Evolutionary conservation across 2,888 invertebrate species (phyloP), one percentile per base, ranked within the genome.

Genomic region (Lasioglossum vierecki): DNA sequence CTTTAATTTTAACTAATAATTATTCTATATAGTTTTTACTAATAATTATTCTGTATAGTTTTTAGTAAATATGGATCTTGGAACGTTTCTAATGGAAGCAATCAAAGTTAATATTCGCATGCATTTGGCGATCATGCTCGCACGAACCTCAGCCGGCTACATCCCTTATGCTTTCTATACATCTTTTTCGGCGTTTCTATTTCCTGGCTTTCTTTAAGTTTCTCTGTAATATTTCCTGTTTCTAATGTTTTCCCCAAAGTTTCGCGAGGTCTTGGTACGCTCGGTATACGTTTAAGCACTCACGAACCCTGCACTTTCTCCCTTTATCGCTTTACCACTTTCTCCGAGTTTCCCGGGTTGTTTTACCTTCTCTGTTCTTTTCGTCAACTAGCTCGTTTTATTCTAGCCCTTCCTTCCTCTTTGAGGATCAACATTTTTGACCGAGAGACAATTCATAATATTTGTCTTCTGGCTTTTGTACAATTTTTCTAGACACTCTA

Each of bases 161-260:
- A 35, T 1, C 13, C 63, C 8, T 35, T 15, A 13, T 30, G 18
- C 63, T 30, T 63, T 35, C 63, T 8, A 18, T 6, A 35, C 63
- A 63, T 63, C 63, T 63, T 63, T 63, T 63, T 18, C 63, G 8
- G 63, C 30, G 18, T 63, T 63, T 18, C 63, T 63, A 63, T 63
- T 63, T 35, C 30, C 63, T 1, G 63, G 3, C 63, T 63, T 63
- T 15, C 30, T 18, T 63, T 0, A 63, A 35, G 30, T 63, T 18
- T 35, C 63, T 18, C 63, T 63, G 30, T 35, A 63, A 63, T 63
- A 63, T 63, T 63, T 63, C 63, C 63, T 63, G 63, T 63, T 63
- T 30, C 63, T 30, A 63, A 63, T 35, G 63, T 63, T 63, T 63
- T 35, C 18, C 63, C 63, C 18, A 63, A 63, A 63, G 63, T 63